Percentiles rank a stretch among this genome's conserved stretches.
phyloP scores from a whole-genome alignment of 2,113 vertebrate species.

The Malurus alboscapulatus region DNA sequence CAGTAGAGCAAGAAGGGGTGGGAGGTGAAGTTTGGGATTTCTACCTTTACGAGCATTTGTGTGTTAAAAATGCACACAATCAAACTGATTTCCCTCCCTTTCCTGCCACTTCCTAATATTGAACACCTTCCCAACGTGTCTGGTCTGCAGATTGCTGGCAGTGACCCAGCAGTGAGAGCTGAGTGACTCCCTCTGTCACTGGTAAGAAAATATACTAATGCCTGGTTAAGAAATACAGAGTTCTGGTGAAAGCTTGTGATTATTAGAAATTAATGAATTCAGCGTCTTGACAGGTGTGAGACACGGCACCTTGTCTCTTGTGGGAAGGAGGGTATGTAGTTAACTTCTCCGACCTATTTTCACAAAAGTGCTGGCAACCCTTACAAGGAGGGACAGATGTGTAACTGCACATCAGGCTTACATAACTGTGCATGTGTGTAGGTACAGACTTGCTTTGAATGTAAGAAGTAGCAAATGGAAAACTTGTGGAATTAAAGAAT shows the following conservation, averaged over 20 bases:
- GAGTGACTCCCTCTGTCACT: background rate
- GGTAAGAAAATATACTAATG: background rate
- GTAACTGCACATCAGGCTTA: background rate
- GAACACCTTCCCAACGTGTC: background rate
- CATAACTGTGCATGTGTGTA: fast-evolving
- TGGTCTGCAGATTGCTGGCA: background rate
- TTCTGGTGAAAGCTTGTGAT: background rate
- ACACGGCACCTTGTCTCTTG: background rate
- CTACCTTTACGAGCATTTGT: background rate
- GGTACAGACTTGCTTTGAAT: background rate
- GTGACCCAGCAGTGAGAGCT: background rate
- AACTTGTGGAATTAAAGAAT: background rate
- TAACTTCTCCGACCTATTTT: background rate
- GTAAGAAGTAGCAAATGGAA: background rate
- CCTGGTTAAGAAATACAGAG: background rate
- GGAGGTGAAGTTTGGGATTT: background rate
- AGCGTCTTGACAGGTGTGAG: background rate
- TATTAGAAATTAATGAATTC: background rate
- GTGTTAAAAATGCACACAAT: background rate
- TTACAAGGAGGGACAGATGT: fast-evolving
- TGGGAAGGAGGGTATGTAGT: background rate
- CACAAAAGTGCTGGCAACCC: background rate
- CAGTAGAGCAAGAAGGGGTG: background rate
- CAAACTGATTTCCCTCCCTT: background rate
- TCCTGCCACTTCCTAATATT: background rate